Evolutionary conservation across 2,888 invertebrate species (phyloP), one percentile per base, ranked within the genome.

Genomic region (Doris montereyensis): DNA sequence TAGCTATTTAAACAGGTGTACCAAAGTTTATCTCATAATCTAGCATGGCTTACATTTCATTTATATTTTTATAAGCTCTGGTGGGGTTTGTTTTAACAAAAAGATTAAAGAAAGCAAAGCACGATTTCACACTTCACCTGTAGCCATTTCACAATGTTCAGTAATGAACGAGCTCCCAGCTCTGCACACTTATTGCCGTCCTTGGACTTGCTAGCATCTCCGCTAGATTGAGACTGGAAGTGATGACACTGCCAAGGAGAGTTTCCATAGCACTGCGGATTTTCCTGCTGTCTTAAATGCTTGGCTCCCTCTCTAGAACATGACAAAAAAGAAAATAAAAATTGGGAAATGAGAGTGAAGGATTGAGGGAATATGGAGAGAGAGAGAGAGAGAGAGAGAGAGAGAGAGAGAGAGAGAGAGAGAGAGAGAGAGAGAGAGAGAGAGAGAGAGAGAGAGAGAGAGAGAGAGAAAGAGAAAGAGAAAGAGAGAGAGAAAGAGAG

Each of bases 91-190:
- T n/a, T n/a, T n/a, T n/a, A n/a, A n/a, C n/a, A n/a, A n/a, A n/a
- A n/a, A n/a, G n/a, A n/a, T n/a, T n/a, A n/a, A n/a, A n/a, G n/a
- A n/a, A n/a, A n/a, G n/a, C n/a, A n/a, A n/a, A n/a, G n/a, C n/a
- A n/a, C n/a, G n/a, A n/a, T n/a, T n/a, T n/a, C n/a, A n/a, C n/a
- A n/a, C n/a, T n/a, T n/a, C n/a, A 80, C 80, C 85, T 89, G 89
- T 30, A 89, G 77, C 91, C 91, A 91, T 80, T 89, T 88, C 24
- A 89, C 90, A 34, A 91, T 80, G 2, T 90, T 90, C 62, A 92
- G 82, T 67, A 92, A 81, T 0, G 91, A 90, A 79, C 89, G 82
- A 13, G 90, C 84, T 76, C 86, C 86, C 76, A 90, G 82, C 78
- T 89, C 87, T 57, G 84, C 85, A 82, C 88, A 86, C 1, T 62